These are phyloP conservation scores for Argyrosomus regius DNA, from an alignment of 2,797 vertebrate species.

Conservation along the genomic window DNA sequence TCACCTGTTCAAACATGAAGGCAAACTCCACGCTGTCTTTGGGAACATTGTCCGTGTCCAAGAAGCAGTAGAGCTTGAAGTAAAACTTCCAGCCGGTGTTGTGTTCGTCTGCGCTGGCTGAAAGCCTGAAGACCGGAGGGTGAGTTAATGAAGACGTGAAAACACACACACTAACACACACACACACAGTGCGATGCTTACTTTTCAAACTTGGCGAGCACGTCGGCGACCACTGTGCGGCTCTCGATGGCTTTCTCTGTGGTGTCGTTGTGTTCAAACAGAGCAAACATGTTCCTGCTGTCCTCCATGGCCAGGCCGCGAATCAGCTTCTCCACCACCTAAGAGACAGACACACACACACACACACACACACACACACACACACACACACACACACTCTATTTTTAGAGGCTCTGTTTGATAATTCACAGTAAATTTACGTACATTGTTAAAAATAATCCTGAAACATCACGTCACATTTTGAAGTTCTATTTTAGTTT, in stretches of 20 bases:
- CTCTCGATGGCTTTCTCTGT: conserved; percentile 96
- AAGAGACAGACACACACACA: no score
- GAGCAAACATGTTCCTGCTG: conserved; percentile 94
- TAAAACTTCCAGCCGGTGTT: conserved; percentile 94
- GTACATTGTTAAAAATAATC: no score
- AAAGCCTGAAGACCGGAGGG: conserved; percentile 80
- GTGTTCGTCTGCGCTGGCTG: conserved; percentile 85
- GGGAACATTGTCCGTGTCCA: conserved; percentile 93
- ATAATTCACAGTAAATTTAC: neutral
- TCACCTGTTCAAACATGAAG: conserved; percentile 99
- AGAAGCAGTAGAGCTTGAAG: conserved; percentile 98
- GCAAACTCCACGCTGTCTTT: conserved; percentile 97
- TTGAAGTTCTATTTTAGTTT: no score
- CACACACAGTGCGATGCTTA: conserved; percentile 70
- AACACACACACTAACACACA: neutral
- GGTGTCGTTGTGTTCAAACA: conserved; percentile 90
- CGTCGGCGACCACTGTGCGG: conserved; percentile 93
- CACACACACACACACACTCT: neutral
- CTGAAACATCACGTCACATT: no score
- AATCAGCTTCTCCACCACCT: conserved; percentile 96
- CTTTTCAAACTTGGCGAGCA: conserved; percentile 98
- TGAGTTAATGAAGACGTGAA: accelerated
- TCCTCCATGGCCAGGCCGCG: conserved; percentile 94
- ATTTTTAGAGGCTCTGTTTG: neutral
- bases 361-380: conserved; percentile 7